These are phyloP conservation scores for Calypte anna DNA, from an alignment of 2,113 vertebrate species.

Conservation along the genomic window DNA sequence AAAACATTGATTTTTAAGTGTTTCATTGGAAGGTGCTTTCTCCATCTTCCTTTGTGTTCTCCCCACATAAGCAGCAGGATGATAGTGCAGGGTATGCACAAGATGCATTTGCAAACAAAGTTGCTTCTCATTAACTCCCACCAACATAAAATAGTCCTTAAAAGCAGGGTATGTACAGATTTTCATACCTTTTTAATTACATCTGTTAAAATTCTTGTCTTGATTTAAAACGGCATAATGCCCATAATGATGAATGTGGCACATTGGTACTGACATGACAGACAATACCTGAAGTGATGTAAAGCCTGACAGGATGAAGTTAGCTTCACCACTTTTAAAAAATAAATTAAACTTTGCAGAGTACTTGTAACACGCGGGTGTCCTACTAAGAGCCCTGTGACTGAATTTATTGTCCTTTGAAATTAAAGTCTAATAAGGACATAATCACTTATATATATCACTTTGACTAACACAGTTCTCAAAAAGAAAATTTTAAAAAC, in stretches of 20 bases:
- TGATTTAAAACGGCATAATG: neutral
- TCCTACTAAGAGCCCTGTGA: neutral
- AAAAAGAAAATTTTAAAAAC: neutral
- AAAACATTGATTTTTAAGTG: neutral
- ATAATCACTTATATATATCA: neutral
- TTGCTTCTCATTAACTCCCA: neutral
- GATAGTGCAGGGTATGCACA: neutral
- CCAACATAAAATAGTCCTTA: neutral
- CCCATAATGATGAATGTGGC: too few relatives aligned
- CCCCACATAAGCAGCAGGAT: neutral
- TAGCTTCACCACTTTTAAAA: neutral
- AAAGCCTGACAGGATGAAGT: neutral
- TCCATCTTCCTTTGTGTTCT: neutral
- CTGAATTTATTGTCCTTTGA: neutral
- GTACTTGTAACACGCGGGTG: neutral
- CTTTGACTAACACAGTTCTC: neutral
- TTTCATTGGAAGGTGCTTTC: neutral
- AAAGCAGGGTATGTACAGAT: neutral
- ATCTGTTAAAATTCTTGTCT: neutral
- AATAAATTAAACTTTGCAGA: neutral
- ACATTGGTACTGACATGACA: fast-evolving
- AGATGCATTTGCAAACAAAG: neutral
- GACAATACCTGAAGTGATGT: neutral
- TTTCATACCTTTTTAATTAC: neutral
- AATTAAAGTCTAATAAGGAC: neutral